A percentile compares a stretch with the other conserved stretches of the same genome.
Conservation (phyloP, 1,140 invertebrate genomes). For the Megathymus violae region DNA sequence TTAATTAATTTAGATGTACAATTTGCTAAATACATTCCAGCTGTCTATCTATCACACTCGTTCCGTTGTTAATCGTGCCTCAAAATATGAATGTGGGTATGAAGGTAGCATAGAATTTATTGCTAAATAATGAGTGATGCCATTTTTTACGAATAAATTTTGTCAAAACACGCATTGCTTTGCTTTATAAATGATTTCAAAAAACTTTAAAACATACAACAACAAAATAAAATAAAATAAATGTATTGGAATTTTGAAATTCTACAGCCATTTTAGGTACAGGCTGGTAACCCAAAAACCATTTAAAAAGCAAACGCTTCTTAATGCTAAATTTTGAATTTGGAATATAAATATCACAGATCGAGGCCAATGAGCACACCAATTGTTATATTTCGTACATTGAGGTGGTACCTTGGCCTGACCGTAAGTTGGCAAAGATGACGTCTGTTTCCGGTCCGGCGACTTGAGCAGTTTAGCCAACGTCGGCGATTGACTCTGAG, state of each 20-base stretch:
- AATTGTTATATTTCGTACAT: conserved; percentile 67
- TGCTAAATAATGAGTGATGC: conserved; percentile 69
- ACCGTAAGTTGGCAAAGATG: conserved; percentile 74
- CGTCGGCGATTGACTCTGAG: conserved; percentile 88
- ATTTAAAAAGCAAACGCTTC: conserved; percentile 43
- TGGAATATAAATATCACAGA: conserved; percentile 51
- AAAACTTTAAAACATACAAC: background rate
- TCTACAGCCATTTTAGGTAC: background rate
- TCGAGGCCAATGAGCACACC: conserved; percentile 78
- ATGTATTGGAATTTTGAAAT: conserved; percentile 2
- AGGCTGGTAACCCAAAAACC: conserved; percentile 22
- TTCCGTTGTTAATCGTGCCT: background rate
- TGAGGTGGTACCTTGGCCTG: conserved; percentile 84
- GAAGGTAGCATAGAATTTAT: conserved; percentile 53
- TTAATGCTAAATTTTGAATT: conserved; percentile 78
- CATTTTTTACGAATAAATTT: conserved; percentile 43
- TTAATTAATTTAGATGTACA: conserved; percentile 1
- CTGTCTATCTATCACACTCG: background rate
- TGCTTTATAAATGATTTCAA: conserved; percentile 36
- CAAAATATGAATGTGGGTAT: conserved; percentile 50
- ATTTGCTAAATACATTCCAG: conserved; percentile 9
- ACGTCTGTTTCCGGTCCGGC: conserved; percentile 77
- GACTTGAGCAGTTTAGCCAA: conserved; percentile 90
- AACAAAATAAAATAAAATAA: background rate
- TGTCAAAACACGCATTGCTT: conserved; percentile 31